Evolutionary conservation across 2,888 invertebrate species (phyloP), one percentile per base, ranked within the genome.

Genomic region (Magallana nippona): DNA sequence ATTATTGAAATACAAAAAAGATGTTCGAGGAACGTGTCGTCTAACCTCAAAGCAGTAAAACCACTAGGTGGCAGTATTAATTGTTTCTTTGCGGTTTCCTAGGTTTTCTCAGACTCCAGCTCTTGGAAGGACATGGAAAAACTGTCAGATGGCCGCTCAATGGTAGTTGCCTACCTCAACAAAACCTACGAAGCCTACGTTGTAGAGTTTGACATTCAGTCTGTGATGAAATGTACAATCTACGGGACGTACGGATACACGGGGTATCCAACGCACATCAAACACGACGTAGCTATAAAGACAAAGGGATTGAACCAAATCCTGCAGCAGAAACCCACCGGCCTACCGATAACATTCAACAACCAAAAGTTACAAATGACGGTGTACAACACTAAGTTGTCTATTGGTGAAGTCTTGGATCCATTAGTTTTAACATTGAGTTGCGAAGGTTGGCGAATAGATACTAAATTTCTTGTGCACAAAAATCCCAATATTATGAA

Each of bases 271-370:
- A 78, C 32, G 17, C 19, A 10, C 3, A 78, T 22, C 17, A 55
- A 78, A 22, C 57, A 62, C 32, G 82, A 82, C 56, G 32, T 84
- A 10, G n/a, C 11, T 15, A 22, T 84, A n/a, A 32, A 62, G 19
- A 84, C 84, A 10, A 84, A 79, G 63, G 84, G 84, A 13, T 27
- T 60, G 1, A 82, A 62, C 27, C 60, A 62, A 55, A 84, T 84
- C n/a, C 55, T 55, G 3, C 17, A 78, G 13, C 13, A 15, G 10
- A 22, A 78, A 55, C 84, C 84, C 2, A 19, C 32, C 10, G 63
- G 32, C 15, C 84, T 84, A 0, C 44, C 55, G 11, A 56, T 81
- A 11, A 79, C 27, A 1, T 84, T 84, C 44, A 15, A 78, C n/a
- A 57, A 79, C 17, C 82, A 81, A 19, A 15, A 62, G 5, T 22